Evolutionary conservation across 2,888 invertebrate genomes (phyloP), one percentile per base, ranked within the genome.

Genomic region (Pachliopta kotzebuea): DNA sequence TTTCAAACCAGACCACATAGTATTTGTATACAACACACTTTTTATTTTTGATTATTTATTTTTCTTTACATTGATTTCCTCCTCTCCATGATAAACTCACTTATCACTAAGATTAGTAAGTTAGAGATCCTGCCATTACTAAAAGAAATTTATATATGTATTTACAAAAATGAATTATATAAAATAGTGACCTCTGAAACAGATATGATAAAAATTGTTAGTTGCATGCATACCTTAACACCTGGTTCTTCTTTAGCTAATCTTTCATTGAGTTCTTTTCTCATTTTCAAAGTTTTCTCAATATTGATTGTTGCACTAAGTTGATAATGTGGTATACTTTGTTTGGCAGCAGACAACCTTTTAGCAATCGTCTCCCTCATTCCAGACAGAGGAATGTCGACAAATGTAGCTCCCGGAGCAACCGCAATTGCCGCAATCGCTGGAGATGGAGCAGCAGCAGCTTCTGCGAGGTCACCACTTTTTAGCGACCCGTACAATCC

Each of bases 301-400:
- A 99, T 94, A 76, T 95, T 94, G 65, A 98, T 93, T 63, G 99
- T 98, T 53, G 95, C 93, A 0, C 96, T 94, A 2, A 99, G 92
- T 85, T 99, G 99, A 86, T 99, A 99, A 85, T 99, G 99, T 6
- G 99, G 99, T 79, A 99, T 97, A 58, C 95, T 95, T 84, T 96
- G 95, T 88, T 99, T 99, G 45, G 99, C 98, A 76, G 96, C 95
- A 1, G 95, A 81, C 59, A 99, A 92, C 50, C 99, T 93, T 83
- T 97, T 97, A 29, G 98, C 99, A 79, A 99, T 98, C 37, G 96
- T 95, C 70, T 94, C 94, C 68, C 98, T 93, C 87, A 99, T 96
- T 79, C 94, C 96, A 1, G 96, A 94, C 42, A 98, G 93, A 0
- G 98, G 97, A 68, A 97, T 93, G 89, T 99, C 99, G 53, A 93